Evolutionary conservation across 2,113 vertebrate genomes (phyloP), one percentile per base, ranked within the genome.

Genomic region (Salvelinus sp.): DNA sequence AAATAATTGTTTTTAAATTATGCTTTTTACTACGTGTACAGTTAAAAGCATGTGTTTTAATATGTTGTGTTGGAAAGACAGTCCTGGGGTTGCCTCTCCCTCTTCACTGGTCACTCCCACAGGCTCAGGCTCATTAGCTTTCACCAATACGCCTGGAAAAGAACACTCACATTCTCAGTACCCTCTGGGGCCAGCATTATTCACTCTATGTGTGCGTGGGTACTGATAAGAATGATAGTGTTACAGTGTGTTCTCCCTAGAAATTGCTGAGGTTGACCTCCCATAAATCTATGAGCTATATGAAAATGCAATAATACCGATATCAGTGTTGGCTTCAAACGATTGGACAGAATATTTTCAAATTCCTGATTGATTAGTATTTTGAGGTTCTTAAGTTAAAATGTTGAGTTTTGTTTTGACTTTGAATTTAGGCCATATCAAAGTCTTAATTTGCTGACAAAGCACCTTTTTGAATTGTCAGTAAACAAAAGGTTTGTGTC

Each of bases 201-300:
- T 75, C 38, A 25, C 38, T 50, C 3, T 57, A 25, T 57, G 48
- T 71, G 70, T 58, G 50, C 54, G 70, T 72, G 69, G n/a, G 22
- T 20, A 23, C 73, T 28, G 73, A 75, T 75, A 75, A 75, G 73
- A 50, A 16, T 28, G 64, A 66, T 71, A 30, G 44, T 71, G 69
- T 76, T 47, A 76, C 75, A 71, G 14, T 76, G 3, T 76, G 75
- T 76, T 76, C 75, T 67, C 28, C 58, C 73, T 1, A 54, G 7
- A 65, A 27, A 16, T 3, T 66, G 5, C 30, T 27, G 72, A 67
- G 25, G 44, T n/a, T 65, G n/a, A 25, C 48, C 68, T 30, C 38
- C 14, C n/a, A 48, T 63, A 76, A 30, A 62, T 28, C 44, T 16
- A 12, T 54, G 44, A 54, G 58, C 13, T 62, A 62, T 62, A n/a